Base-by-base conservation (phyloP, 2,797 vertebrate genomes). In the Synaphobranchus kaupii region DNA sequence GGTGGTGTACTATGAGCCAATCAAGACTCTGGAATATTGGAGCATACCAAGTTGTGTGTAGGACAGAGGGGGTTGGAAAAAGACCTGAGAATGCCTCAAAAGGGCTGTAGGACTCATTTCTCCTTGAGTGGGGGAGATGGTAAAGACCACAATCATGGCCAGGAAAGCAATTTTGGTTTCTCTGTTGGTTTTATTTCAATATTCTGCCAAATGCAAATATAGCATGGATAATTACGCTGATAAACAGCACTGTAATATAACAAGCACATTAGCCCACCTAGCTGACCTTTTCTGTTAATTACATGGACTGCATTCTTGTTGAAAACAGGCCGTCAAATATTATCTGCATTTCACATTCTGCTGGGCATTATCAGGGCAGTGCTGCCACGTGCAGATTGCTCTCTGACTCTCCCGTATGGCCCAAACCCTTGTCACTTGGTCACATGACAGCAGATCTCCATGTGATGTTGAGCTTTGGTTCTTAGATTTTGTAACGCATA, bases 291-390 rank as follows among this genome's bases (percentile, higher is more conserved):
- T 25, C 1, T 68, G 83, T 52, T 25, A 28, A 68, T 83, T 83
- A 60, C 58, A 63, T 68, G 47, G 80, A 81, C 80, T 87, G 22
- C 83, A 84, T 63, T 58, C 15, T 22, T 44, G 13, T 84, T 63
- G 13, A 25, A 58, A 84, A 31, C 3, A 54, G 56, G 39, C 81
- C 34, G 54, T 84, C 4, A 13, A 39, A 25, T 20, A 66, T 44
- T 25, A 84, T 34, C 54, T 60, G 22, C 25, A 84, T 84, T 25
- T 63, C 56, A 84, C 20, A 63, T 44, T 71, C 85, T 85, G 31
- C 76, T 82, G 87, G 87, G 87, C 87, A 88, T 88, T 88, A 88
- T 52, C 50, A 31, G 68, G 56, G 83, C 63, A 84, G 28, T 71
- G 50, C 66, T 87, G 52, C 13, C 83, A 71, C 22, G n/a, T 20